Conservation (phyloP, 2,888 invertebrate genomes). For the Latheticus oryzae region DNA sequence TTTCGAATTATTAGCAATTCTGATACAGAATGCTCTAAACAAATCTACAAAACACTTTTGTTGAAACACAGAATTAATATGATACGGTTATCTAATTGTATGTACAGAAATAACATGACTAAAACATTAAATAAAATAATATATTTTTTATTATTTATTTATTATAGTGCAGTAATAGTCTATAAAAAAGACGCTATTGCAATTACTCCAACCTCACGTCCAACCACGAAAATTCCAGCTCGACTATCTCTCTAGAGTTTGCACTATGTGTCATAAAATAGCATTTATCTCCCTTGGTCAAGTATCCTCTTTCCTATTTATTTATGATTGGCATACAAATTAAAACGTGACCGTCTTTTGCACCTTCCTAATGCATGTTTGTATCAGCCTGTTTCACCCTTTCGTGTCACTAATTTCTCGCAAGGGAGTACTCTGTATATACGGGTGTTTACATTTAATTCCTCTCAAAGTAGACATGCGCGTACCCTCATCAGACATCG, state of each 20-base stretch:
- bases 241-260: constrained; percentile 21
- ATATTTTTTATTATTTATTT: too few species aligned
- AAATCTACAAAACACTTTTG: too few species aligned
- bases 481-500: constrained; percentile 17
- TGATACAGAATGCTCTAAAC: too few species aligned
- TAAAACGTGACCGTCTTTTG: constrained; percentile 17
- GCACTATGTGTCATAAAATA: constrained; percentile 14
- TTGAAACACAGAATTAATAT: too few species aligned
- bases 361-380: too few species aligned
- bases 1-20: too few species aligned
- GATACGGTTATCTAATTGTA: too few species aligned
- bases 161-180: too few species aligned
- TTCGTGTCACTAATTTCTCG: constrained; percentile 41
- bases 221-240: constrained; percentile 17
- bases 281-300: constrained; percentile 17
- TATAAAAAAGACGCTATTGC: too few species aligned
- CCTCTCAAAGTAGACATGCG: constrained; percentile 43
- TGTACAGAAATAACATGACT: too few species aligned
- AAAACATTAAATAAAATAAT: too few species aligned
- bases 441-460: constrained; percentile 51
- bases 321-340: constrained; percentile 21
- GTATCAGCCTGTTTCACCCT: too few species aligned
- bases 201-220: constrained; percentile 25
- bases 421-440: constrained; percentile 51
- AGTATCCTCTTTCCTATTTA: constrained; percentile 4